Base-by-base conservation (phyloP, 2,888 invertebrate species). In the Conomelus anceps region DNA sequence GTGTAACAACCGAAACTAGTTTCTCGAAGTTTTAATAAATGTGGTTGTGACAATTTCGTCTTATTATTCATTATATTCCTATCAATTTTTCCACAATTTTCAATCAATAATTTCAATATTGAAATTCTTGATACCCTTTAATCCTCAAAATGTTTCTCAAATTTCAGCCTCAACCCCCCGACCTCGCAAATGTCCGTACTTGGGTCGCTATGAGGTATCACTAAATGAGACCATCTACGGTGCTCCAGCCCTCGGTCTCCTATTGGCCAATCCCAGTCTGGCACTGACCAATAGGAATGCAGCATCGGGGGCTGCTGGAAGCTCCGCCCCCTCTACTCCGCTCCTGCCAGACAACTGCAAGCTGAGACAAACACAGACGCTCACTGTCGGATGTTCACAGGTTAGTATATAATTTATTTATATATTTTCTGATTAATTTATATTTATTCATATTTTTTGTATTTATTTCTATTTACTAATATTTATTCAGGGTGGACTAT, bases 151-250 rank as follows among this genome's bases (percentile, higher is more conserved):
- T 26, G 26, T 34, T 17, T 34, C 1, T 6, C 11, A 6, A 90
- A 89, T 94, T 94, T 0, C 93, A 96, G 96, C 96, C 0, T 95
- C 96, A 0, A 94, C 94, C 0, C 93, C 96, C 87, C 94, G 94
- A 90, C 94, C 95, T 85, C 95, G 94, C 91, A 95, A 95, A 87
- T 97, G 96, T 92, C 96, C 96, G 0, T 95, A 96, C 91, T 93
- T 95, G 84, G 96, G 97, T 0, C 94, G 96, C 4, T 97, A 96
- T 93, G 94, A 94, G 0, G 94, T 96, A 87, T 86, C n/a, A 86
- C 89, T 63, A 89, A 89, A 22, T 84, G 90, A 63, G 63, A 63
- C 63, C 63, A 20, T 63, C 86, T 90, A 90, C 7, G 23, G 29
- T 91, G 22, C 91, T 90, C 86, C 91, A 91, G 6, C 90, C 90